Percentiles rank a stretch among this genome's conserved stretches.
Conservation (phyloP, 2,113 vertebrate genomes). For the Anolis carolinensis region DNA sequence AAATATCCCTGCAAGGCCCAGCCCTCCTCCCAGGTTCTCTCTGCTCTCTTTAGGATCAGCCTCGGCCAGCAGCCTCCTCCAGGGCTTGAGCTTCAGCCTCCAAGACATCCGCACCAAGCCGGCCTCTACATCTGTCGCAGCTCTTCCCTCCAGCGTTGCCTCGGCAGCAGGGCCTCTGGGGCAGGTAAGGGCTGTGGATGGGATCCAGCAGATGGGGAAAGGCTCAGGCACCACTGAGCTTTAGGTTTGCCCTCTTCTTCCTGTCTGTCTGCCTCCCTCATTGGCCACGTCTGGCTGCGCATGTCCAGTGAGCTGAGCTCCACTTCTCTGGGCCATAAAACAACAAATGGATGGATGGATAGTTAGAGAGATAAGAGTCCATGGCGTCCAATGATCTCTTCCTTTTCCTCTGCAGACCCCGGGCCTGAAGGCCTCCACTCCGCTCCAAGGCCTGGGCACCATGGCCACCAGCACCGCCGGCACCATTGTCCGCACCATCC, state of each 20-base stretch:
- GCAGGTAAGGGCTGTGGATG: conserved; percentile 70
- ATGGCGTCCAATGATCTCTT: background rate
- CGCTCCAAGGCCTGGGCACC: conserved; percentile 80
- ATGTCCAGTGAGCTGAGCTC: too few relatives aligned
- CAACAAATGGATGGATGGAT: too few relatives aligned
- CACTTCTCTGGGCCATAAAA: too few relatives aligned
- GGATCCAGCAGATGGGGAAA: accelerated
- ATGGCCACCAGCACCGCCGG: conserved; percentile 77
- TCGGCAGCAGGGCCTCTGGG: conserved; percentile 55
- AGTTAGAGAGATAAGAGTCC: too few relatives aligned
- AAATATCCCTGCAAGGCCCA: too few relatives aligned
- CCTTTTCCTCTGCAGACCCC: conserved; percentile 69
- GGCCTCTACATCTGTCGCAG: conserved; percentile 41
- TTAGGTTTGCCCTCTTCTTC: too few relatives aligned
- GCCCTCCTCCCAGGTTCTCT: too few relatives aligned
- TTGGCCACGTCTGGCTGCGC: too few relatives aligned
- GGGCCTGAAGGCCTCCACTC: conserved; percentile 77
- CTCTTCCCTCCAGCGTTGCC: conserved; percentile 74
- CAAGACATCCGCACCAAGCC: conserved; percentile 93
- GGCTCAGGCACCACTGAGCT: background rate
- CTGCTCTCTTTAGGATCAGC: conserved; percentile 80
- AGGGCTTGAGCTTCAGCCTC: conserved; percentile 96
- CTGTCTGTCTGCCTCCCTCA: too few relatives aligned
- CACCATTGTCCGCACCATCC: conserved; percentile 88
- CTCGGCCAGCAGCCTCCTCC: conserved; percentile 95